Conservation (phyloP, 2,113 vertebrate species). For the Argyrosomus japonicus region DNA sequence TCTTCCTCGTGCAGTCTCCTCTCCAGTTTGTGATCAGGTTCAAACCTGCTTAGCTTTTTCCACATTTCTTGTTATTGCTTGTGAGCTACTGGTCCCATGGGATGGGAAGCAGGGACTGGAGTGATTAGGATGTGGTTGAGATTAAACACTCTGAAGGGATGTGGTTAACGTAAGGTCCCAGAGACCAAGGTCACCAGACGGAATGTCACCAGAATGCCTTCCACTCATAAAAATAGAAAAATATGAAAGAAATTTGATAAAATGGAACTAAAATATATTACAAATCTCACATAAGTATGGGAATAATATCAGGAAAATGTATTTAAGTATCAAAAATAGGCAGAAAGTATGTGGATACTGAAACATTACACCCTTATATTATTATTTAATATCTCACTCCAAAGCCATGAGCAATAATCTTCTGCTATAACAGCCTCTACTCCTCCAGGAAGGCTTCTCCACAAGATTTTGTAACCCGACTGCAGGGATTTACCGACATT, state of each 20-base stretch:
- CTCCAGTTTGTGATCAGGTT: background rate
- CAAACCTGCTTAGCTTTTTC: background rate
- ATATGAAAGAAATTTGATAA: too few species aligned
- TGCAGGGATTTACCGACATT: conserved; percentile 1
- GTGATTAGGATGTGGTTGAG: background rate
- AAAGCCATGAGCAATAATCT: background rate
- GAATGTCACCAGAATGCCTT: too few species aligned
- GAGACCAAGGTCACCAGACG: too few species aligned
- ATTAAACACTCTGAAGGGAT: background rate
- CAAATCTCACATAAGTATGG: too few species aligned
- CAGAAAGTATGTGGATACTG: background rate
- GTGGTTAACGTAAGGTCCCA: background rate
- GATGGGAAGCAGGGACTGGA: background rate
- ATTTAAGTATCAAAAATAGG: too few species aligned
- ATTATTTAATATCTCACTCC: background rate
- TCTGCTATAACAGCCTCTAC: background rate
- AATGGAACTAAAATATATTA: too few species aligned
- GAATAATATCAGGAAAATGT: too few species aligned
- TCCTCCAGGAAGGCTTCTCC: background rate
- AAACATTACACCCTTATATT: background rate
- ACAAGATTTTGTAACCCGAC: background rate
- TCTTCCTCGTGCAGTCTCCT: background rate
- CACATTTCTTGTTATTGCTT: background rate
- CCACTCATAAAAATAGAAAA: too few species aligned
- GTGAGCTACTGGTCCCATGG: background rate